These are phyloP conservation scores for Spizella passerina DNA, from an alignment of 2,797 vertebrate genomes.

Conservation along the genomic window DNA sequence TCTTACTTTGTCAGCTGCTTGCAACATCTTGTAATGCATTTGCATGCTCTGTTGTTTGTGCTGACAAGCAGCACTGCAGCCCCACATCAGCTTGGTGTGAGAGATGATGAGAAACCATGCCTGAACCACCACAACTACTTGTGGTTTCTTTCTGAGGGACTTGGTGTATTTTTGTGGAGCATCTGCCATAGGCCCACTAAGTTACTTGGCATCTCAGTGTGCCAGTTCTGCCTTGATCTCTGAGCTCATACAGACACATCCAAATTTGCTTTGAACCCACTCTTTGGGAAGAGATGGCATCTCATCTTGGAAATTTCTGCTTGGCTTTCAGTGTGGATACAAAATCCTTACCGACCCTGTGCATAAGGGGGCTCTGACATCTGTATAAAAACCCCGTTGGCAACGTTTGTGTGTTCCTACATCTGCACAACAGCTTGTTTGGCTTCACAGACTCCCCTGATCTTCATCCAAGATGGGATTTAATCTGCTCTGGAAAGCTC, in stretches of 20 bases:
- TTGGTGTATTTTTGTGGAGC: too few relatives aligned
- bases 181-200: not conserved
- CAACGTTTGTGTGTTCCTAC: not conserved
- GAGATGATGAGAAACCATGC: not conserved
- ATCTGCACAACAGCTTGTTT: not conserved
- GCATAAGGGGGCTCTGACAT: not conserved
- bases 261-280: not conserved
- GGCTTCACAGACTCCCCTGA: not conserved
- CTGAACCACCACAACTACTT: not conserved
- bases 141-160: not conserved
- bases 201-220: not conserved
- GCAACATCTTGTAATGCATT: not conserved
- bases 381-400: not conserved
- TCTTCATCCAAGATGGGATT: not conserved
- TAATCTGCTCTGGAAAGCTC: not conserved
- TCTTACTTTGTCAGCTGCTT: not conserved
- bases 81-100: accelerated
- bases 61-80: not conserved
- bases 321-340: not conserved
- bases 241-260: accelerated
- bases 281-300: not conserved
- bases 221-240: not conserved
- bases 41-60: not conserved
- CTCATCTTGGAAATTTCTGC: not conserved
- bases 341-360: not conserved